Conservation (phyloP, 2,113 vertebrate species). For the mouse (Mus musculus) region DNA sequence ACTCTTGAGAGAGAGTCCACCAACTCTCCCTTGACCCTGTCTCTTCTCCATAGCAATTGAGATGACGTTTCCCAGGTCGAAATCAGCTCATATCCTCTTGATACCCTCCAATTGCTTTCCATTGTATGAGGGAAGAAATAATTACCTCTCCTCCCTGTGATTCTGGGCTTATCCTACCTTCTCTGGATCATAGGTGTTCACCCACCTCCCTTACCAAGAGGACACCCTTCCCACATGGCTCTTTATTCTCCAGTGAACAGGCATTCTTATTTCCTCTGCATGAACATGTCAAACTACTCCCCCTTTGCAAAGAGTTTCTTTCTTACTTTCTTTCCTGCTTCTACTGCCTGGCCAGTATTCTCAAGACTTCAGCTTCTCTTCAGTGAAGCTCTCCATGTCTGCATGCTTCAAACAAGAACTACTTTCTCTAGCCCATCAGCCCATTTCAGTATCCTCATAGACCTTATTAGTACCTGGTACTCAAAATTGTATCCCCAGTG, state of each 20-base stretch:
- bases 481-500: background rate
- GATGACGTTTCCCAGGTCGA: background rate
- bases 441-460: background rate
- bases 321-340: too few relatives aligned
- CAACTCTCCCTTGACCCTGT: too few relatives aligned
- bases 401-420: background rate
- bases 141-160: too few relatives aligned
- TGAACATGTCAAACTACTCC: background rate
- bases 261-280: background rate
- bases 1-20: background rate
- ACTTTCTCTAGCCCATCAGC: background rate
- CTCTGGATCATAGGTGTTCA: background rate
- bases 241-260: background rate
- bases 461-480: background rate
- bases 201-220: background rate
- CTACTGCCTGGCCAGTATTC: too few relatives aligned
- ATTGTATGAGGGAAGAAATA: background rate
- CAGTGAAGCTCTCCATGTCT: background rate
- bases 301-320: background rate
- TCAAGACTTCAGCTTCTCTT: background rate
- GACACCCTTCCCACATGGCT: background rate
- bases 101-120: background rate
- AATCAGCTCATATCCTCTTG: background rate
- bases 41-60: background rate
- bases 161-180: rapidly evolving